Percentiles rank a stretch among this genome's conserved stretches.
Conservation (phyloP, 2,113 vertebrate species). For the Cebidichthys violaceus region DNA sequence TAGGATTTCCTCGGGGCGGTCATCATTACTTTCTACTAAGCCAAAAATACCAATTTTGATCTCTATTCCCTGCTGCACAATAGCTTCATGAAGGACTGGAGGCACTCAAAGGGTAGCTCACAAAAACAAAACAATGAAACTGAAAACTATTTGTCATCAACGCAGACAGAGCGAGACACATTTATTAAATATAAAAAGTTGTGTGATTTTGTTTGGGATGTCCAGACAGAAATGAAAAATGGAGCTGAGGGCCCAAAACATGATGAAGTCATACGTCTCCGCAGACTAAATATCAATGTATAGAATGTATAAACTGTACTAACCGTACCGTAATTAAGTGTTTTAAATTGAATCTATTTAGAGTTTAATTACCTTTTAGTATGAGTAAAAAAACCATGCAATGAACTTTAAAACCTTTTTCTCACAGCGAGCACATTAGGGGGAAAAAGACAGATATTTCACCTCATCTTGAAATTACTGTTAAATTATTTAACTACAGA, state of each 20-base stretch:
- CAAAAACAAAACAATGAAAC: neutral
- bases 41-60: conserved; percentile 36
- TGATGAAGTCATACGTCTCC: conserved; percentile 37
- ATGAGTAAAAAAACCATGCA: neutral
- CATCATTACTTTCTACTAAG: conserved; percentile 17
- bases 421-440: neutral
- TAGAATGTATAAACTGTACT: no score
- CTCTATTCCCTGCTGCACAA: neutral
- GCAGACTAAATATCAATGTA: neutral
- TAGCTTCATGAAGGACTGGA: neutral
- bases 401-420: neutral
- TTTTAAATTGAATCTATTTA: conserved; percentile 50
- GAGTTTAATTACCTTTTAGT: conserved; percentile 5
- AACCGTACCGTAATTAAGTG: conserved; percentile 37
- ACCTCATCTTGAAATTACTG: neutral
- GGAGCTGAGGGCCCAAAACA: conserved; percentile 19
- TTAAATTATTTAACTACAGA: conserved; percentile 31
- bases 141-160: neutral
- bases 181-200: neutral
- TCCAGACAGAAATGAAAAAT: conserved; percentile 27
- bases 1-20: conserved; percentile 42
- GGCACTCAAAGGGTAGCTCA: neutral
- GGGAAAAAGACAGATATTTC: neutral
- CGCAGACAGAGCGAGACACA: neutral
- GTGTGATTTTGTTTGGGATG: neutral